Evolutionary conservation across 1,140 invertebrate species (phyloP), one percentile per base, ranked within the genome.

Genomic region (Aphaenogaster rudis): DNA sequence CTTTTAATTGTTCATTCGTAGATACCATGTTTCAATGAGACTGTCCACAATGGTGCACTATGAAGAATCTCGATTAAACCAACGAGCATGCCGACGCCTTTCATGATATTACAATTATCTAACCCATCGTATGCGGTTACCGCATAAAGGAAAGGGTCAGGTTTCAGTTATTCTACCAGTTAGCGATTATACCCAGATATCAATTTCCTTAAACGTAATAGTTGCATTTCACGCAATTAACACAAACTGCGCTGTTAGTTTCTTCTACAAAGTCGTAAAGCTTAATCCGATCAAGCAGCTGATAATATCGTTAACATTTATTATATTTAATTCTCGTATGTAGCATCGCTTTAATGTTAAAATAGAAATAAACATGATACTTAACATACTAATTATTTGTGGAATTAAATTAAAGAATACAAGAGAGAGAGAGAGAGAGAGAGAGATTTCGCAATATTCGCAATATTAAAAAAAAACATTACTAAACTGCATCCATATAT

Each of bases 61-160:
- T 21, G 8, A 45, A 52, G n/a, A 69, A 21, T 54, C 2, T 1
- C 28, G 77, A 36, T 79, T 67, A 69, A 81, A 81, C 15, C n/a
- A 45, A 13, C 50, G 36, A 81, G n/a, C 48, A 57, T 8, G 17
- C 15, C 36, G 2, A 36, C 28, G 63, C 52, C 42, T 74, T 84
- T 74, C 54, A 76, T 76, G 39, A 76, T 72, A 84, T 72, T 84
- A 76, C 39, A 74, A 74, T 82, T 39, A 74, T 21, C n/a, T 21
- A 86, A 69, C 39, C 36, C 36, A 9, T n/a, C 74, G 57, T 39
- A 54, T 59, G 63, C 52, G 63, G 48, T 78, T 78, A 86, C n/a
- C 64, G 33, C 21, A 80, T 80, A 81, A 81, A 81, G 78, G 63
- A 52, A 45, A 42, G 50, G 33, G 4, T 52, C 13, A 52, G 11